Evolutionary conservation across 1,140 invertebrate genomes (phyloP).

Genomic region (Drosophila takahashii): DNA sequence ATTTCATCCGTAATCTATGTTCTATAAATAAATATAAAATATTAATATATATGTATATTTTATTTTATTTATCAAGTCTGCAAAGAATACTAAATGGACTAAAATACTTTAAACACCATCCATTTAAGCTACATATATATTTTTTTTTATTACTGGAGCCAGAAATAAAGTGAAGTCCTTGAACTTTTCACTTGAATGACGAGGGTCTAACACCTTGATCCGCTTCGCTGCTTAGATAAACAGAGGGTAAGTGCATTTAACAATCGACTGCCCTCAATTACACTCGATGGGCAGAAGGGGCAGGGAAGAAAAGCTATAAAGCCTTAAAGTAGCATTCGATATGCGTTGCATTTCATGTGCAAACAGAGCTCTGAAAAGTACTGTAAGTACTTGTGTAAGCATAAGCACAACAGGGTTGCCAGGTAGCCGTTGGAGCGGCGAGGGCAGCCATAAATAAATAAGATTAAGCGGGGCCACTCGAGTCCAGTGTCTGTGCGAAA

Average conservation of each 20-base stretch:
- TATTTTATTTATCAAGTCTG: not conserved
- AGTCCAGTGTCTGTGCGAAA: slow-evolving; percentile 57
- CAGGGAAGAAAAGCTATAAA: not conserved
- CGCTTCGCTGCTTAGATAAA: slow-evolving; percentile 39
- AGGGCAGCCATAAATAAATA: slow-evolving; percentile 71
- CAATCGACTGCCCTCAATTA: slow-evolving; percentile 67
- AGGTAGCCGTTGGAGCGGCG: slow-evolving; percentile 22
- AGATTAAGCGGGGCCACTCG: slow-evolving; percentile 71
- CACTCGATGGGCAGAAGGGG: slow-evolving; percentile 10
- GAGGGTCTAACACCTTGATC: slow-evolving; percentile 20
- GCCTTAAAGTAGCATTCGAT: slow-evolving; percentile 42
- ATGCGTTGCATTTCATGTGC: slow-evolving; percentile 53
- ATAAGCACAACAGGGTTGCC: slow-evolving; percentile 40
- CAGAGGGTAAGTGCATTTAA: slow-evolving; percentile 61
- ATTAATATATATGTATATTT: no score
- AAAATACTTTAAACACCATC: not conserved
- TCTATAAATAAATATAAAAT: no score
- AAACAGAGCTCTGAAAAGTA: slow-evolving; percentile 42
- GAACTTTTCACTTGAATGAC: slow-evolving; percentile 26
- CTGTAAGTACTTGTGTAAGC: slow-evolving; percentile 57
- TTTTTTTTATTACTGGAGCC: not conserved
- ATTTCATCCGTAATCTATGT: no score
- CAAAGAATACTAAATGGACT: not conserved
- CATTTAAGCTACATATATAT: not conserved
- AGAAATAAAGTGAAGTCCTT: slow-evolving; percentile 6